Conservation (phyloP, 1,140 invertebrate genomes). For the Eubasilissa regina region DNA sequence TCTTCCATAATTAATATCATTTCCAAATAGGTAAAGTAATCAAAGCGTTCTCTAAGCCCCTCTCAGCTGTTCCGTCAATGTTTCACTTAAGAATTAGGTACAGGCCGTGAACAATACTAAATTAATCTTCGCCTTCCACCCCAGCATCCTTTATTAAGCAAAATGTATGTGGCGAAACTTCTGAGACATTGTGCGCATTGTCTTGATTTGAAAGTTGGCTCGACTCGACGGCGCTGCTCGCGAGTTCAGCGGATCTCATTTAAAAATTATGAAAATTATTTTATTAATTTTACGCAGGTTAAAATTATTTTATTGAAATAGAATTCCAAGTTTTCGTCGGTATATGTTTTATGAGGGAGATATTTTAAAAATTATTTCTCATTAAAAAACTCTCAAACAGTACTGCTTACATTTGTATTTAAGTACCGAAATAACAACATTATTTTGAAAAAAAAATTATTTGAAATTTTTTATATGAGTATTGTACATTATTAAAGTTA, state of each 20-base stretch:
- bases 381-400: too few relatives aligned
- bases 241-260: not conserved
- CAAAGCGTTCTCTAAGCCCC: conserved; percentile 48
- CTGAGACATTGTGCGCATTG: conserved; percentile 38
- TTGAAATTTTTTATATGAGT: too few relatives aligned
- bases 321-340: too few relatives aligned
- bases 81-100: conserved; percentile 59
- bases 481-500: too few relatives aligned
- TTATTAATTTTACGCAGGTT: too few relatives aligned
- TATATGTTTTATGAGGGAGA: too few relatives aligned
- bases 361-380: too few relatives aligned
- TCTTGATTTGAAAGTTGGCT: conserved; percentile 38
- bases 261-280: not conserved
- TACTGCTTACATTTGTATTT: too few relatives aligned
- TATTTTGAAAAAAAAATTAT: too few relatives aligned
- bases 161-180: conserved; percentile 50
- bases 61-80: conserved; percentile 58
- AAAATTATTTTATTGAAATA: too few relatives aligned
- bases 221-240: not conserved
- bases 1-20: conserved; percentile 25
- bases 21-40: conserved; percentile 23
- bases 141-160: conserved; percentile 42
- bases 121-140: conserved; percentile 47
- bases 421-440: too few relatives aligned
- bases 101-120: conserved; percentile 49